Percentiles rank a stretch among this genome's conserved stretches.
phyloP scores from a whole-genome alignment of 2,888 invertebrate genomes.

The Acleris cristana region DNA sequence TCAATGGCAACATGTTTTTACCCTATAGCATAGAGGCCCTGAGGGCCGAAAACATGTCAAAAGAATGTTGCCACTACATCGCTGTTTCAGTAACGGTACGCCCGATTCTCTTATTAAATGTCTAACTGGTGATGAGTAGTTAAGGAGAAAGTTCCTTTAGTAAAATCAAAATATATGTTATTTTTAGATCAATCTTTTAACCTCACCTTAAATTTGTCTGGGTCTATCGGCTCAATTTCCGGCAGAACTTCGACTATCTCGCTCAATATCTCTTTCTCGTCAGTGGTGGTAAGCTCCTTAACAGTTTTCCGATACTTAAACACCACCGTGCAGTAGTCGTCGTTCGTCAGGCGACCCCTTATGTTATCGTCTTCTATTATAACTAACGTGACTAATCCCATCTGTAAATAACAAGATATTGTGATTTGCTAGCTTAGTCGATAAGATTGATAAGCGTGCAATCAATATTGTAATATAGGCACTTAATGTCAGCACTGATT shows the following conservation, averaged over 20 bases:
- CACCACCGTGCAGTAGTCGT: slow-evolving; percentile 61
- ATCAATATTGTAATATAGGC: not conserved
- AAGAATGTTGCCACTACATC: too few species aligned
- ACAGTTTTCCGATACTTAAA: slow-evolving; percentile 57
- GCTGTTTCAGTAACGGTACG: too few species aligned
- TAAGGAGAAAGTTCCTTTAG: too few species aligned
- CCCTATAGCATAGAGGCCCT: too few species aligned
- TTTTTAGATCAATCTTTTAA: not conserved
- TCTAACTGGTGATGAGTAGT: too few species aligned
- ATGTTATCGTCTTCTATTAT: slow-evolving; percentile 62
- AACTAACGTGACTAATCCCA: slow-evolving; percentile 60
- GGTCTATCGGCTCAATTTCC: slow-evolving; percentile 56
- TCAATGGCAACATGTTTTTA: too few species aligned
- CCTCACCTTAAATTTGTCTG: slow-evolving; percentile 64
- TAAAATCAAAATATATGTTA: too few species aligned
- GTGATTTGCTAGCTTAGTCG: not conserved
- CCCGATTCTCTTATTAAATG: too few species aligned
- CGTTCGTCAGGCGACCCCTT: slow-evolving; percentile 53
- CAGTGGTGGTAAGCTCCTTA: slow-evolving; percentile 58
- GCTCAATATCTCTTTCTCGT: slow-evolving; percentile 62
- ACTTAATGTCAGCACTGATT: not conserved
- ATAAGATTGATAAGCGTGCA: not conserved
- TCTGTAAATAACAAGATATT: slow-evolving; percentile 50
- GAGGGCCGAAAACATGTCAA: too few species aligned
- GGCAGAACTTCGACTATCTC: slow-evolving; percentile 63